Evolutionary conservation across 2,888 invertebrate species (phyloP).

Genomic region (Aromia moschata): DNA sequence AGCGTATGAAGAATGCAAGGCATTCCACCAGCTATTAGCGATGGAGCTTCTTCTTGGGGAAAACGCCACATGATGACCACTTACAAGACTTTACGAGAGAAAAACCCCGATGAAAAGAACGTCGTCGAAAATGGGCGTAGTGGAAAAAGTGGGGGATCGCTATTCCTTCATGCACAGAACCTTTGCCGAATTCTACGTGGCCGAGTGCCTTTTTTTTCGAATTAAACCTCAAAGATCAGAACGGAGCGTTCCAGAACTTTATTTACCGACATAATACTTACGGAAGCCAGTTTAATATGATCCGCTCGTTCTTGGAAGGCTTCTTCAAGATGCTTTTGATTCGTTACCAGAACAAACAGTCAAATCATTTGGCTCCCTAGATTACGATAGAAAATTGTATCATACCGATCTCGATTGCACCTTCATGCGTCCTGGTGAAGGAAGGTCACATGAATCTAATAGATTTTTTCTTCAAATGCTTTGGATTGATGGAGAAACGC

Average conservation of each 20-base stretch:
- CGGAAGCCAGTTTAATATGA: background rate
- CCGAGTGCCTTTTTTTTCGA: conserved; percentile 6
- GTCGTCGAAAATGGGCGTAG: background rate
- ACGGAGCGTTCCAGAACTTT: conserved; percentile 3
- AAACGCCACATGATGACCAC: background rate
- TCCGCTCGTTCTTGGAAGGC: conserved; percentile 4
- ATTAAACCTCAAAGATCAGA: background rate
- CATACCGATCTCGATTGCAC: background rate
- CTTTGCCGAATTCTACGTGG: conserved; percentile 15
- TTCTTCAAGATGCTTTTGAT: background rate
- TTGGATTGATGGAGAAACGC: background rate
- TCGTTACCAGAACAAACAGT: background rate
- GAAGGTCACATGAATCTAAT: background rate
- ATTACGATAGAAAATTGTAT: background rate
- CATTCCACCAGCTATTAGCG: background rate
- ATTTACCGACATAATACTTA: conserved; percentile 10
- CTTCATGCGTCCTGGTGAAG: background rate
- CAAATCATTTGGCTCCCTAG: background rate
- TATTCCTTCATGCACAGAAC: conserved; percentile 11
- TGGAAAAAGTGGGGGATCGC: conserved; percentile 4
- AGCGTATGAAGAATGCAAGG: background rate
- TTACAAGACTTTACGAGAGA: background rate
- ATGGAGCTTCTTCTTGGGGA: background rate
- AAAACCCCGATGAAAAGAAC: background rate
- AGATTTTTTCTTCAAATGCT: background rate